These are phyloP conservation scores for Lithophane semibrunnea DNA, from an alignment of 2,888 invertebrate genomes.

Conservation along the genomic window DNA sequence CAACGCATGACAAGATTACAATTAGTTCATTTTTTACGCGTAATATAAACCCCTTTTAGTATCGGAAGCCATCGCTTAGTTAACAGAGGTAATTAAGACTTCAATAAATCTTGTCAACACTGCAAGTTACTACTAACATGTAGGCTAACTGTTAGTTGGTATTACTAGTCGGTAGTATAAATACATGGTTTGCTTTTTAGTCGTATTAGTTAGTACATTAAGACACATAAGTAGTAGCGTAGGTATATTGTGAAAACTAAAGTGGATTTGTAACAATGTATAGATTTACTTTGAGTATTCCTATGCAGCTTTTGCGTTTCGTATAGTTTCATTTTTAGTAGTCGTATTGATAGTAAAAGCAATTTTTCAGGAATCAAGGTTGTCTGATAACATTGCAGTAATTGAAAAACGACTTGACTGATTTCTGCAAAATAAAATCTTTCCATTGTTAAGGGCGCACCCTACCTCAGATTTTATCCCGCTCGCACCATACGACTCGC, in stretches of 20 bases:
- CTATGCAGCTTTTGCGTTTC: not conserved
- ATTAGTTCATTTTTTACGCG: constrained; percentile 58
- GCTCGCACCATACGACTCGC: too few relatives aligned
- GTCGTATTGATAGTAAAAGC: too few relatives aligned
- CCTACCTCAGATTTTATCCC: too few relatives aligned
- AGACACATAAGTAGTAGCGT: not conserved
- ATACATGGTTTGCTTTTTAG: constrained; percentile 23
- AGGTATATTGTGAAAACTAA: not conserved
- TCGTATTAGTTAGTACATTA: not conserved
- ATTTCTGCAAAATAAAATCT: too few relatives aligned
- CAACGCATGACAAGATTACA: not conserved
- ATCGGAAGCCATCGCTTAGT: constrained; percentile 76
- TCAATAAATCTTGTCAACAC: constrained; percentile 77
- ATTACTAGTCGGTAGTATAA: constrained; percentile 20
- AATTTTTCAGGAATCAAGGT: not conserved
- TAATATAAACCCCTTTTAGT: constrained; percentile 69
- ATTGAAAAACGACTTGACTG: not conserved
- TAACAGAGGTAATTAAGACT: constrained; percentile 77
- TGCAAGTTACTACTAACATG: constrained; percentile 55
- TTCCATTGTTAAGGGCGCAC: too few relatives aligned
- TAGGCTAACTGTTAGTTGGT: constrained; percentile 47
- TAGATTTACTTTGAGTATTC: not conserved
- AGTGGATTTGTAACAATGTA: too few relatives aligned
- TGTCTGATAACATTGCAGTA: not conserved
- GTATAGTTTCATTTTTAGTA: not conserved